phyloP scores from a whole-genome alignment of 2,888 invertebrate genomes.

The Papilio demoleus region DNA sequence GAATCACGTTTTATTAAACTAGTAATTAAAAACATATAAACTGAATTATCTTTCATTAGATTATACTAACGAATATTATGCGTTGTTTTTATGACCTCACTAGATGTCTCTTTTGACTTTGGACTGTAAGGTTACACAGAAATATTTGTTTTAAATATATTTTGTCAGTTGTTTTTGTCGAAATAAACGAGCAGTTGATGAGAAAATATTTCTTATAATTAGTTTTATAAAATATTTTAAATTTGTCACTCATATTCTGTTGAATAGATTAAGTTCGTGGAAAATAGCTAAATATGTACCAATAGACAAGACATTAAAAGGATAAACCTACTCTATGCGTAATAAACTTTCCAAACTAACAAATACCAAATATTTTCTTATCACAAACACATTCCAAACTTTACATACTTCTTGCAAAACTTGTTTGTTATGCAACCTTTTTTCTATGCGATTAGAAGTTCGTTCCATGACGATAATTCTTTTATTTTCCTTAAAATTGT shows the following conservation, averaged over 20 bases:
- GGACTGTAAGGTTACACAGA: neutral
- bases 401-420: slow-evolving; percentile 6
- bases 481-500: neutral
- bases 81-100: neutral
- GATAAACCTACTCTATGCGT: neutral
- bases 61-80: neutral
- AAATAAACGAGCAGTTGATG: too few relatives aligned
- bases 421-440: slow-evolving; percentile 2
- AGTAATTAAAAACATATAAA: neutral
- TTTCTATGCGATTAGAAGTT: neutral
- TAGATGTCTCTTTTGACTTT: neutral
- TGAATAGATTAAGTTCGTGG: neutral
- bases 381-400: slow-evolving; percentile 16
- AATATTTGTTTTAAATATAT: neutral
- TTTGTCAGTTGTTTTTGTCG: too few relatives aligned
- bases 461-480: neutral
- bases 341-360: slow-evolving; percentile 2
- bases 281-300: neutral
- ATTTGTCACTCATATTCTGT: neutral
- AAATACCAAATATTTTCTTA: slow-evolving; percentile 10
- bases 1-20: neutral
- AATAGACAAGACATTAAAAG: neutral
- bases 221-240: too few relatives aligned
- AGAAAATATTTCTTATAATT: too few relatives aligned
- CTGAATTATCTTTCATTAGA: neutral